These are phyloP conservation scores for Agrotis exclamationis DNA, from an alignment of 2,888 invertebrate species.

Conservation along the genomic window DNA sequence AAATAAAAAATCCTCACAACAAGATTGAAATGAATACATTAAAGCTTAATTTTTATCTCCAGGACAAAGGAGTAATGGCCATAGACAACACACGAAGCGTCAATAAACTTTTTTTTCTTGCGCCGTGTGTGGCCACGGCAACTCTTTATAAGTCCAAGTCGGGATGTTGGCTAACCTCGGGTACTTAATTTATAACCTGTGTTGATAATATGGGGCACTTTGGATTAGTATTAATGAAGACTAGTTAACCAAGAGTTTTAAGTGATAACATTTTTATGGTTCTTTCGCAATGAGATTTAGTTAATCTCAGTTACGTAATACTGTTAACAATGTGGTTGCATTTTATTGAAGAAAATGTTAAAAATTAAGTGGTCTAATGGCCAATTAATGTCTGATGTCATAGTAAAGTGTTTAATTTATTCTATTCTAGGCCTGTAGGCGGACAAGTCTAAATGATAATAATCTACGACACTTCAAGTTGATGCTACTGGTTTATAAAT, in stretches of 20 bases:
- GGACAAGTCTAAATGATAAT: slow-evolving; percentile 57
- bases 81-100: slow-evolving; percentile 65
- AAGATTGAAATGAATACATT: slow-evolving; percentile 64
- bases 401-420: slow-evolving; percentile 57
- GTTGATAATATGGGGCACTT: slow-evolving; percentile 77
- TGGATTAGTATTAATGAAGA: slow-evolving; percentile 79
- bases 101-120: slow-evolving; percentile 63
- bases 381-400: slow-evolving; percentile 36
- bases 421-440: slow-evolving; percentile 44
- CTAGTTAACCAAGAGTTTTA: slow-evolving; percentile 66
- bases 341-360: slow-evolving; percentile 44
- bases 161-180: slow-evolving; percentile 80
- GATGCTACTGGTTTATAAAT: slow-evolving; percentile 55
- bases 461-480: slow-evolving; percentile 25
- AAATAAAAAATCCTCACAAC: slow-evolving; percentile 56
- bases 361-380: slow-evolving; percentile 56
- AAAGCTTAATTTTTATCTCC: slow-evolving; percentile 60
- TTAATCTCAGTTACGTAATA: slow-evolving; percentile 45
- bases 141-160: slow-evolving; percentile 70
- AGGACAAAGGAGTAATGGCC: slow-evolving; percentile 61
- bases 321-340: slow-evolving; percentile 27
- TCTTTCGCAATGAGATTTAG: slow-evolving; percentile 58
- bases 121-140: slow-evolving; percentile 82
- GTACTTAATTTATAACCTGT: slow-evolving; percentile 79
- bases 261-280: slow-evolving; percentile 68